A percentile compares a stretch with the other conserved stretches of the same genome.
phyloP scores from a whole-genome alignment of 2,888 invertebrate species.

The Empis livida region DNA sequence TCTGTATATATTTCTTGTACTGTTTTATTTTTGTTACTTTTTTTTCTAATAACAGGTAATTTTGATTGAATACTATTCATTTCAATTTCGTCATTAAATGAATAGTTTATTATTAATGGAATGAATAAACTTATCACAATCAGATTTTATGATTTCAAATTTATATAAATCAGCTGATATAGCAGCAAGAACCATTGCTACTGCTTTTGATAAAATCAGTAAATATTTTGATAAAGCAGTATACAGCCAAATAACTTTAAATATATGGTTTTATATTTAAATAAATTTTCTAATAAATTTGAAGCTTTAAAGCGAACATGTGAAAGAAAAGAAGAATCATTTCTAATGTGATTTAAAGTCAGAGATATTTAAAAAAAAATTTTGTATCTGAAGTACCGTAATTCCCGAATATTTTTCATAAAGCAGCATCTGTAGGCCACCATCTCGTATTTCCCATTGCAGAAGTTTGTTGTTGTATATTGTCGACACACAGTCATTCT shows the following conservation, averaged over 20 bases:
- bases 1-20: neutral
- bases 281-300: no score
- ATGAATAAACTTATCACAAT: neutral
- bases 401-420: no score
- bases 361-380: no score
- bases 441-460: no score
- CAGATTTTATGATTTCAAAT: neutral
- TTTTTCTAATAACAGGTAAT: neutral
- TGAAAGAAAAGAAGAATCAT: no score
- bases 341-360: no score
- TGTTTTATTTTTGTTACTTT: neutral
- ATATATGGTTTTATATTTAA: neutral
- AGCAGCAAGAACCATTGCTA: neutral
- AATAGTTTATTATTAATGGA: neutral
- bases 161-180: neutral
- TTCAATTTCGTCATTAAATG: neutral
- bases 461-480: no score
- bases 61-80: neutral
- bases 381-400: no score
- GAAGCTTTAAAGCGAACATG: no score
- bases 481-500: no score
- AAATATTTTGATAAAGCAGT: neutral
- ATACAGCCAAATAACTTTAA: neutral
- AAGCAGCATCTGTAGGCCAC: no score
- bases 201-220: neutral